Percentiles rank a stretch among this genome's conserved stretches.
phyloP scores from a whole-genome alignment of 2,888 invertebrate genomes.

The Lutraria lutraria region DNA sequence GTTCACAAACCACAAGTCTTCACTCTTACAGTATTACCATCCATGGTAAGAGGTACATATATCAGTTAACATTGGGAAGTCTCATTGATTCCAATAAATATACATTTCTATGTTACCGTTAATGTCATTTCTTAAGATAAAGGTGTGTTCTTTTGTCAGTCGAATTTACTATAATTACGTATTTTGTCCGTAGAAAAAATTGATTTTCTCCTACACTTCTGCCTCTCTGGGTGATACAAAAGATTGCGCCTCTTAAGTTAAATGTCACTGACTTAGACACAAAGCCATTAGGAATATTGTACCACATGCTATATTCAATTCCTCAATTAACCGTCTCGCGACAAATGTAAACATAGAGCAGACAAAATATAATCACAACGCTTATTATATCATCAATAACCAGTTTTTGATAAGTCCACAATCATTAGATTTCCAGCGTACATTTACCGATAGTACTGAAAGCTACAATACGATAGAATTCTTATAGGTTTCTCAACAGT shows the following conservation, averaged over 20 bases:
- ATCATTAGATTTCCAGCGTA: not conserved
- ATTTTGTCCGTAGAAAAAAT: not conserved
- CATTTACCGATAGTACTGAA: not conserved
- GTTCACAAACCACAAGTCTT: not conserved
- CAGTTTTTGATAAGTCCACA: not conserved
- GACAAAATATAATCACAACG: not conserved
- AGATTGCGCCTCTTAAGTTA: not conserved
- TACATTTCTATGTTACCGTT: not conserved
- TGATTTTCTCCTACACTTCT: not conserved
- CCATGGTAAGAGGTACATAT: not conserved
- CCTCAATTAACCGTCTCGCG: not conserved
- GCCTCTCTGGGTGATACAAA: not conserved
- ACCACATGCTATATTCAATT: not conserved
- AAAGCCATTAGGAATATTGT: not conserved
- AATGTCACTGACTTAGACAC: not conserved
- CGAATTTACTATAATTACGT: constrained; percentile 1
- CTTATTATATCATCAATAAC: not conserved
- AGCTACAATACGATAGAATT: not conserved
- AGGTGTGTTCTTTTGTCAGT: not conserved
- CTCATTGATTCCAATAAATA: not conserved
- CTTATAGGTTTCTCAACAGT: not conserved
- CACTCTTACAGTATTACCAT: not conserved
- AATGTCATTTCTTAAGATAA: not conserved
- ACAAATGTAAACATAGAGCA: not conserved
- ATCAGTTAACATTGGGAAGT: not conserved